Percentiles rank a stretch among this genome's conserved stretches.
Conservation (phyloP, 2,888 invertebrate species). For the Epirrhoe alternata region DNA sequence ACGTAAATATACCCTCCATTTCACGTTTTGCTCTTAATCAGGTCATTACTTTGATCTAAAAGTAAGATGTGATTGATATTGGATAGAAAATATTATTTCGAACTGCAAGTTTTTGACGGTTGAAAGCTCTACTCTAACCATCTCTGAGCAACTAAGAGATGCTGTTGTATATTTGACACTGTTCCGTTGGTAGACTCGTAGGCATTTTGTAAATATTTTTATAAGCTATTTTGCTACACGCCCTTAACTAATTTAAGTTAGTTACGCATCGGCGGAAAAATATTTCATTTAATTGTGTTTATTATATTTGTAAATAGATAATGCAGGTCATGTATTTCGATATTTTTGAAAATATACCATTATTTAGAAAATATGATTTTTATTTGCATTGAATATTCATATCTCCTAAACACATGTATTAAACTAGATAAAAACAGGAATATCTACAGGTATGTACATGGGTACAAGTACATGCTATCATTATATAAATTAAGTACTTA, state of each 20-base stretch:
- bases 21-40: constrained; percentile 7
- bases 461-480: too few relatives aligned
- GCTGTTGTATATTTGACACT: constrained; percentile 3
- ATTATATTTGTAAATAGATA: constrained; percentile 81
- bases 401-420: neutral
- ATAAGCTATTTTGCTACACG: constrained; percentile 34
- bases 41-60: too few relatives aligned
- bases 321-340: constrained; percentile 83
- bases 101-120: too few relatives aligned
- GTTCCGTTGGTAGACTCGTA: constrained; percentile 15
- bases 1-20: too few relatives aligned
- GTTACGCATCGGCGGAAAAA: constrained; percentile 55
- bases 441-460: too few relatives aligned
- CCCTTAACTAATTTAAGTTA: constrained; percentile 45
- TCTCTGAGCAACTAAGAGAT: too few relatives aligned
- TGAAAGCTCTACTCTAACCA: too few relatives aligned
- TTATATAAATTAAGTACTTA: too few relatives aligned
- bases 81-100: too few relatives aligned
- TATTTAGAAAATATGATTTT: constrained; percentile 71
- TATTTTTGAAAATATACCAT: constrained; percentile 85
- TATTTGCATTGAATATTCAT: constrained; percentile 36
- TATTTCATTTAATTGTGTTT: constrained; percentile 70
- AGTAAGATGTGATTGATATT: too few relatives aligned
- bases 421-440: too few relatives aligned
- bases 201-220: constrained; percentile 49